Evolutionary conservation across 2,113 vertebrate genomes (phyloP).

Genomic region (Upupa epops): DNA sequence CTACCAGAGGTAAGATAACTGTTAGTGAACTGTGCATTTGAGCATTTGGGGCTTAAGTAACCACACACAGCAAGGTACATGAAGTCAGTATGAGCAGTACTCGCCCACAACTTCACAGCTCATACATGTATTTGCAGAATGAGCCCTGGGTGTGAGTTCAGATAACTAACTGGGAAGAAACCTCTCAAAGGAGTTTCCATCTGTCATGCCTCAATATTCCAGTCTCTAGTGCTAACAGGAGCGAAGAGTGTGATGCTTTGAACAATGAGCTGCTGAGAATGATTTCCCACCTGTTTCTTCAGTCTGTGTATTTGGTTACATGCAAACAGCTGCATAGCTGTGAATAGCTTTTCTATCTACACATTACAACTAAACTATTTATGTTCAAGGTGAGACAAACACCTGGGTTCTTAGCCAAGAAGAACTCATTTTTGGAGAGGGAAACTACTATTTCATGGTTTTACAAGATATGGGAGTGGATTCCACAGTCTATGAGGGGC

Average conservation of each 20-base stretch:
- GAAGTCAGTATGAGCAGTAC: background rate
- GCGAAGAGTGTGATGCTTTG: background rate
- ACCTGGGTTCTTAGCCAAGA: slow-evolving; percentile 87
- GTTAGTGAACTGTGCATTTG: background rate
- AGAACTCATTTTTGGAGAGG: slow-evolving; percentile 77
- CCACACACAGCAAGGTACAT: background rate
- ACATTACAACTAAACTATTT: background rate
- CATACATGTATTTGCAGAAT: background rate
- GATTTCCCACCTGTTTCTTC: background rate
- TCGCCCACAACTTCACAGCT: background rate
- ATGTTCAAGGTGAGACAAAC: slow-evolving; percentile 77
- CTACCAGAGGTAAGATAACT: slow-evolving; percentile 73
- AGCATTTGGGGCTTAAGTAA: background rate
- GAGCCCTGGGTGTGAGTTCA: background rate
- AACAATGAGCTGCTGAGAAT: background rate
- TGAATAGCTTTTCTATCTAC: background rate
- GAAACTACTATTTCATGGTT: slow-evolving; percentile 84
- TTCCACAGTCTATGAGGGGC: slow-evolving; percentile 50
- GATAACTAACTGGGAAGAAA: background rate
- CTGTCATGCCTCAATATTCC: background rate
- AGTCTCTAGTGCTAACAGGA: background rate
- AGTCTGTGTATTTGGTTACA: background rate
- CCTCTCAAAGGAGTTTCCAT: background rate
- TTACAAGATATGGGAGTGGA: slow-evolving; percentile 76
- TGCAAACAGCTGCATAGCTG: background rate